These are phyloP conservation scores for Tympanuchus pallidicinctus DNA, from an alignment of 2,113 vertebrate genomes.

Conservation along the genomic window DNA sequence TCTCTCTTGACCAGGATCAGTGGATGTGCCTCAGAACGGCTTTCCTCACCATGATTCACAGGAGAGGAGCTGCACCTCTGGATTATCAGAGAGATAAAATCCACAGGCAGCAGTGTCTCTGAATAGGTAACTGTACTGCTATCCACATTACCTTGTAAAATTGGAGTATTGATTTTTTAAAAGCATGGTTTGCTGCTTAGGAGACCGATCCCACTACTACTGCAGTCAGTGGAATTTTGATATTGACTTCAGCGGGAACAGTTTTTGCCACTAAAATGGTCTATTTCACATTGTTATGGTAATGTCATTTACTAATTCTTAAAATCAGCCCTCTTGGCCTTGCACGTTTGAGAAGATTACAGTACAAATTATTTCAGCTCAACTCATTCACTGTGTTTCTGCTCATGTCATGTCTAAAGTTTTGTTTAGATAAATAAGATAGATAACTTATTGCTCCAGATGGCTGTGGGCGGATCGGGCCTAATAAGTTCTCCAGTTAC, in stretches of 20 bases:
- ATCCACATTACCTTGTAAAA: constrained; percentile 52
- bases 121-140: constrained; percentile 41
- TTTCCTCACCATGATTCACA: constrained; percentile 8
- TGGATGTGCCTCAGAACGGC: not conserved
- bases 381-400: constrained; percentile 50
- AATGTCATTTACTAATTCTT: constrained; percentile 19
- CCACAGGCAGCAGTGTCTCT: not conserved
- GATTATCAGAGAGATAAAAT: constrained; percentile 32
- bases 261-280: constrained; percentile 35
- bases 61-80: constrained; percentile 22
- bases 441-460: constrained; percentile 53
- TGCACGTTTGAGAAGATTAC: constrained; percentile 46
- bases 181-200: constrained; percentile 62
- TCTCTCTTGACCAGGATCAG: not conserved
- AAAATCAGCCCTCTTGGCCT: constrained; percentile 16
- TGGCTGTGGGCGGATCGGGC: constrained; percentile 54
- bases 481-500: constrained; percentile 50
- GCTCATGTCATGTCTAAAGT: constrained; percentile 33
- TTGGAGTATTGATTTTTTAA: constrained; percentile 66
- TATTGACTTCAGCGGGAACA: constrained; percentile 8
- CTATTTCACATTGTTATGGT: constrained; percentile 47
- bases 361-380: constrained; percentile 8
- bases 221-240: constrained; percentile 46
- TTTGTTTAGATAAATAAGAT: constrained; percentile 36
- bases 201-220: constrained; percentile 23